Percentiles rank a stretch among this genome's conserved stretches.
Evolutionary conservation across 2,113 vertebrate species (phyloP).

Genomic region (Dinomys branickii): DNA sequence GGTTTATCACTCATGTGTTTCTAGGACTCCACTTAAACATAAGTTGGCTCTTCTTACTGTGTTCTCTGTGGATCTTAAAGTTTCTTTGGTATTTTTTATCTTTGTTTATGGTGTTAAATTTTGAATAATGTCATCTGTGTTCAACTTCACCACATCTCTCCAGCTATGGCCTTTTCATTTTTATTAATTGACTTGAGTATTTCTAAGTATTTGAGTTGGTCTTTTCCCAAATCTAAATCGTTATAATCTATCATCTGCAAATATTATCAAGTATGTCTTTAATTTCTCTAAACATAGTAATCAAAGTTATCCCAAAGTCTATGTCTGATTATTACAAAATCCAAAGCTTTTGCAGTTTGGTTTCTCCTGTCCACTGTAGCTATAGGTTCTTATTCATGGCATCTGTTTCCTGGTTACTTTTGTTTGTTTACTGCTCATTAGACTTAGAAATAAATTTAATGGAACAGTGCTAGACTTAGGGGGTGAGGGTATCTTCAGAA

Average conservation of each 20-base stretch:
- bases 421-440: neutral
- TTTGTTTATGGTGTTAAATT: neutral
- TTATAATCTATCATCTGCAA: neutral
- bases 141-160: neutral
- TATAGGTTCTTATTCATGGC: neutral
- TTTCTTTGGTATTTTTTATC: neutral
- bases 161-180: neutral
- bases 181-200: conserved; percentile 33
- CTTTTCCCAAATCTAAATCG: conserved; percentile 17
- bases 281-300: conserved; percentile 20
- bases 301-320: neutral
- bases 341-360: neutral
- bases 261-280: conserved; percentile 28
- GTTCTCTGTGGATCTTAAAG: neutral
- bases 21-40: neutral
- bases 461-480: neutral
- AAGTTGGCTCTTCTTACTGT: neutral
- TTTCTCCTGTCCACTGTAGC: neutral
- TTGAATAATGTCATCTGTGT: conserved; percentile 17
- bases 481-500: neutral
- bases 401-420: neutral
- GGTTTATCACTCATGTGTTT: neutral
- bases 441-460: neutral
- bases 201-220: conserved; percentile 17
- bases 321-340: neutral